A percentile compares a stretch with the other conserved stretches of the same genome.
Evolutionary conservation across 1,140 invertebrate genomes (phyloP).

Genomic region (Paraescarpia echinospica): DNA sequence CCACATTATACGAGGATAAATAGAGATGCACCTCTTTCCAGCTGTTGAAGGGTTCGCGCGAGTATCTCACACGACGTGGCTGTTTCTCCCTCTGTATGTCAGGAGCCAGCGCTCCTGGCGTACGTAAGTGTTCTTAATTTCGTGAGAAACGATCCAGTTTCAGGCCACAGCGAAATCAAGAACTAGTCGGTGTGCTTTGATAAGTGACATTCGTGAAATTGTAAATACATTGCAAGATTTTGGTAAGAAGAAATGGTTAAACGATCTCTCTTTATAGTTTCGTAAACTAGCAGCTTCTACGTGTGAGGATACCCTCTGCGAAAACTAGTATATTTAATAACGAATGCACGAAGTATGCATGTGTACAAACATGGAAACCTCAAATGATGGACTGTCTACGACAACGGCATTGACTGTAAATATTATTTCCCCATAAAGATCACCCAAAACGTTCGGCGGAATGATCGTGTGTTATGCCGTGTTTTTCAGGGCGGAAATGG

Average conservation of each 20-base stretch:
- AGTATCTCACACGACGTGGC: background rate
- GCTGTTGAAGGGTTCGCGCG: background rate
- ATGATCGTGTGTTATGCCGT: background rate
- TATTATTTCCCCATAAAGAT: background rate
- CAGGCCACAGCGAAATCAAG: background rate
- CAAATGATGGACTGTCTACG: background rate
- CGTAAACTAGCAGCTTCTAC: background rate
- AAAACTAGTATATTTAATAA: background rate
- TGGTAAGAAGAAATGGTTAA: background rate
- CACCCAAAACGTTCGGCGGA: background rate
- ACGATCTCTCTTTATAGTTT: background rate
- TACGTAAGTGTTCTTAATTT: background rate
- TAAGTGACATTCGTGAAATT: background rate
- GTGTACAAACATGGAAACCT: background rate
- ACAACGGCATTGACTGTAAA: background rate
- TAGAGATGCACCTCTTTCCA: background rate
- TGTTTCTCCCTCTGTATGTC: background rate
- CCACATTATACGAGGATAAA: background rate
- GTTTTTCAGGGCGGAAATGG: background rate
- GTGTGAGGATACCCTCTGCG: background rate
- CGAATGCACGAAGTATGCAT: background rate
- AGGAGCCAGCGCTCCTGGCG: background rate
- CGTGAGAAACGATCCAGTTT: background rate
- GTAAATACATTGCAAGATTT: background rate
- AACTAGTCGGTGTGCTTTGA: background rate